Evolutionary conservation across 2,888 invertebrate genomes (phyloP), one percentile per base, ranked within the genome.

Genomic region (Therioaphis trifolii): DNA sequence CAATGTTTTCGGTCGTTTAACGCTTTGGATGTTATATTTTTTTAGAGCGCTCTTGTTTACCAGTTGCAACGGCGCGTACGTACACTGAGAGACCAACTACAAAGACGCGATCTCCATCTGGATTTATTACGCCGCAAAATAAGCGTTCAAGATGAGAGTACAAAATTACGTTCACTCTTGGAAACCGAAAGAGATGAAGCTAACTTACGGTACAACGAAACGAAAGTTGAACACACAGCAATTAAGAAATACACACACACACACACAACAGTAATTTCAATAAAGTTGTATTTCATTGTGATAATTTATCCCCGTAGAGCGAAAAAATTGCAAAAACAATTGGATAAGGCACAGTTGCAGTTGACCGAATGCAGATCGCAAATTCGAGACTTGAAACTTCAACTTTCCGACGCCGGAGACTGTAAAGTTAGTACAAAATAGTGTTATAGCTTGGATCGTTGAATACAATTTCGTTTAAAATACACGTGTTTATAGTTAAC

Each of bases 31-130:
- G 71, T 21, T 84, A 84, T 85, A 86, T 85, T 80, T 84, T n/a
- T 89, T 63, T 89, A 95, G 94, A 95, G 94, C 35, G 94, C 93
- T 11, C 92, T 94, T n/a, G 94, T 96, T 76, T 96, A 97, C 89
- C 96, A 95, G 88, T 91, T 97, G 58, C 97, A 97, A 89, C 91
- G 96, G 85, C 92, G 96, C 85, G 93, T 96, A 55, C 92, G 96
- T 86, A 94, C 94, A 11, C 89, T 97, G 18, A 91, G 96, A 75
- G 97, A 97, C 88, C 97, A 98, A 88, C 90, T 97, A 46, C 96
- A 97, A 88, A 92, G 96, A 84, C 93, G 96, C 87, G 98, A 98
- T 88, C 91, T 97, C 61, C 97, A 98, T 88, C 90, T 97, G 87
- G 97, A 98, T 89, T 91, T 97, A 85, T 90, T 97, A 72, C 91